Evolutionary conservation across 2,888 invertebrate genomes (phyloP), one percentile per base, ranked within the genome.

Genomic region (Campoplex nolae): DNA sequence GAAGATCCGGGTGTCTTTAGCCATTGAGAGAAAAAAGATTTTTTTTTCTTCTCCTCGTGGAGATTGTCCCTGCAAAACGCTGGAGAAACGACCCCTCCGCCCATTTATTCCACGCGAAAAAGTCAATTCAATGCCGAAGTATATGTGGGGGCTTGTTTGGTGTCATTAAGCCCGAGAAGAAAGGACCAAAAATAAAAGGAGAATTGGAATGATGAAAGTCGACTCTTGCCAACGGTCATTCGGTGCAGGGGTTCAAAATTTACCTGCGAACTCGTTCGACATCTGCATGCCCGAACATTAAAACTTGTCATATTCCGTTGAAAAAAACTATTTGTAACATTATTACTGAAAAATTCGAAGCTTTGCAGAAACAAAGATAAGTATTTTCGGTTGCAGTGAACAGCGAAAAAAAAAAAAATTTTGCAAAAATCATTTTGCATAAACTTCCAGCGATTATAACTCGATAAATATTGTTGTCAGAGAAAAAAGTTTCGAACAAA

Each of bases 61-160:
- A 16, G 16, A 62, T 62, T 32, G 32, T 32, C 16, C 32, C 6
- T 6, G 32, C 62, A 32, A 62, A 62, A 32, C 32, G 7, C 28
- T 32, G 13, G 32, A 16, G 62, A 32, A 32, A 32, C 62, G 32
- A 62, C 62, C 62, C 62, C 16, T 58, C 16, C 32, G 62, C 16
- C 32, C 62, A 32, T 62, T 23, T 16, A 62, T 16, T 62, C 32
- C 32, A 32, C 16, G 32, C 32, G 16, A 32, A 62, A 16, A 62
- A 62, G 62, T 62, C 16, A 13, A 62, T 62, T 62, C 62, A 62
- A 62, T 62, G 32, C 32, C 62, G 62, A 62, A 28, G 62, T n/a
- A n/a, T n/a, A n/a, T n/a, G n/a, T 62, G 62, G 62, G 23, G 32
- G 6, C 32, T 16, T 62, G 62, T 62, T 62, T 62, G 32, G 62